Evolutionary conservation across 2,888 invertebrate genomes (phyloP).

Genomic region (Aporophyla nigra): DNA sequence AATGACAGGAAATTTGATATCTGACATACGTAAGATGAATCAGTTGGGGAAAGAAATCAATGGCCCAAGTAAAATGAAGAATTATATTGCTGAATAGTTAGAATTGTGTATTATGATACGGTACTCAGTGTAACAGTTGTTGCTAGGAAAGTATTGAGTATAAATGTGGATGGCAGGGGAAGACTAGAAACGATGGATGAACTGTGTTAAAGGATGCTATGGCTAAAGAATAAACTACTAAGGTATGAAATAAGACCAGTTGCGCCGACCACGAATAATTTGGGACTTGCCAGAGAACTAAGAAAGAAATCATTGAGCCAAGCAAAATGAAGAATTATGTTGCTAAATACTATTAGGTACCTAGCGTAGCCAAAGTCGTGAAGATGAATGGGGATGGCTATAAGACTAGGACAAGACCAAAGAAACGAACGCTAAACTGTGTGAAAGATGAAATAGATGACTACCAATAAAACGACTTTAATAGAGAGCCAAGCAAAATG

Average conservation of each 20-base stretch:
- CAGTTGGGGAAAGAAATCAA: not conserved
- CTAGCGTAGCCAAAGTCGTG: not conserved
- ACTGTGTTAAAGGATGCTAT: not conserved
- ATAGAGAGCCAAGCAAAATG: not conserved
- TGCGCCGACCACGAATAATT: not conserved
- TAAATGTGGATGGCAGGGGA: not conserved
- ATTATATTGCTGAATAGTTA: not conserved
- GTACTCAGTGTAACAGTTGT: no score
- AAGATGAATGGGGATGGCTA: no score
- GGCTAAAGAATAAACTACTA: not conserved
- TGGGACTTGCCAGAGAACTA: not conserved
- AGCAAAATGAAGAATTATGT: not conserved
- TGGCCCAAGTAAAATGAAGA: not conserved
- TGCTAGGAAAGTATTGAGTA: no score
- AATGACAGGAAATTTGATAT: conserved; percentile 23
- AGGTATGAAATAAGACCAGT: not conserved
- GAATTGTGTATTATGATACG: no score
- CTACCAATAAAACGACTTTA: no score
- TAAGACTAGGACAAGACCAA: no score
- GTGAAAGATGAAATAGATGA: no score
- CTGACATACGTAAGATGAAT: not conserved
- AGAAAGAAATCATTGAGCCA: not conserved
- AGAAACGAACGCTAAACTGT: no score
- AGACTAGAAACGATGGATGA: not conserved
- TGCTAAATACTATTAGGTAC: not conserved